phyloP scores from a whole-genome alignment of 30 jellyfish, hydroid and myxozoan genomes.

The Sanderia malayensis region DNA sequence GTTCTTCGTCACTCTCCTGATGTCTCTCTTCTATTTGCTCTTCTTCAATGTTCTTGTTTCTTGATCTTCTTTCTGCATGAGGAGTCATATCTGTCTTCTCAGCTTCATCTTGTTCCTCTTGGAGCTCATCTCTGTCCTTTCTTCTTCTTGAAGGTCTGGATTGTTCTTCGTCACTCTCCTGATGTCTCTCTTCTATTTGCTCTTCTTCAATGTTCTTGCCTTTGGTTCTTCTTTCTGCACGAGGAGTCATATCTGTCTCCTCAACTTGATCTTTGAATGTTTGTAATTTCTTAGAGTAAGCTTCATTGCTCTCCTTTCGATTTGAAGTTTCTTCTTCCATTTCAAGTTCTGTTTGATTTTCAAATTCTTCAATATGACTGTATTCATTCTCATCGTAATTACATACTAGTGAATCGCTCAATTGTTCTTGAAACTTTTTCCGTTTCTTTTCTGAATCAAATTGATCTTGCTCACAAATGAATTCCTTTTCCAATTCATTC shows the following conservation, averaged over 20 bases:
- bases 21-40: not conserved
- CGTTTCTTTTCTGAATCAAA: constrained; percentile 9
- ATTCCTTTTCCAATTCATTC: too few species aligned
- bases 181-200: not conserved
- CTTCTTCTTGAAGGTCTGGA: not conserved
- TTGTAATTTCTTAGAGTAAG: not conserved
- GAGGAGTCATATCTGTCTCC: not conserved
- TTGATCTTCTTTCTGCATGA: not conserved
- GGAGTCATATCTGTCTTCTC: not conserved
- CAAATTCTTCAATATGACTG: not conserved
- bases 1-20: not conserved
- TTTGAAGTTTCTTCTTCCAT: not conserved
- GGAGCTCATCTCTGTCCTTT: not conserved
- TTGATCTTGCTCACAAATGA: too few species aligned
- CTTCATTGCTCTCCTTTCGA: not conserved
- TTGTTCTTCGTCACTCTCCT: not conserved
- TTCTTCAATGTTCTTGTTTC: not conserved
- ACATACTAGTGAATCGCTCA: constrained; percentile 30
- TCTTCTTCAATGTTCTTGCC: not conserved
- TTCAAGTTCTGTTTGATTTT: not conserved
- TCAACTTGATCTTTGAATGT: not conserved
- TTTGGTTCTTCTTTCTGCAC: not conserved
- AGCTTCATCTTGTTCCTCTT: not conserved
- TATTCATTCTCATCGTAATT: constrained; percentile 20
- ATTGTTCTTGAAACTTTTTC: constrained; percentile 7